phyloP scores from a whole-genome alignment of 2,797 vertebrate species.

The Scyliorhinus canicula region DNA sequence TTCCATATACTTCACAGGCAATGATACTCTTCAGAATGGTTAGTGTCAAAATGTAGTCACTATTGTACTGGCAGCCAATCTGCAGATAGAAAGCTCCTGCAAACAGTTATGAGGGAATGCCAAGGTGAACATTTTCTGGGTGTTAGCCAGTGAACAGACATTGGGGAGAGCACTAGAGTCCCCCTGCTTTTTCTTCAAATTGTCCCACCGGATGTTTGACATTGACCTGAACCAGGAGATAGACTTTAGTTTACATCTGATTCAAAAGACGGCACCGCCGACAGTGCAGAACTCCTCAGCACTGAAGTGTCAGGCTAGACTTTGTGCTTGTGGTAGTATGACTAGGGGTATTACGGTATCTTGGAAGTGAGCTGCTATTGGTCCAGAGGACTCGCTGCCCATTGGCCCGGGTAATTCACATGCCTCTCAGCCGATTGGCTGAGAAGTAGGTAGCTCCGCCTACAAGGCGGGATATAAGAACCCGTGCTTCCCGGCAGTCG shows the following conservation, averaged over 20 bases:
- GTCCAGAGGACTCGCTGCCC: no score
- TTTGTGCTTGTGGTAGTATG: no score
- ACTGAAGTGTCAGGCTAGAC: neutral
- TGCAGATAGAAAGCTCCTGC: neutral
- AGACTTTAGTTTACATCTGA: neutral
- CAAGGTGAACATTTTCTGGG: neutral
- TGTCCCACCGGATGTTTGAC: neutral
- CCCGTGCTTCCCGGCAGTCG: no score
- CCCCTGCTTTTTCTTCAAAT: neutral
- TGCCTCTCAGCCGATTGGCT: no score
- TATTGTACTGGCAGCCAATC: neutral
- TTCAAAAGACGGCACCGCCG: neutral
- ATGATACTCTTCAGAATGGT: neutral
- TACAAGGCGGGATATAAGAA: no score
- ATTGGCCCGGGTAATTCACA: no score
- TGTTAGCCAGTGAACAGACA: neutral
- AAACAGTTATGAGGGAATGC: neutral
- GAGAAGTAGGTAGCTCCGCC: no score
- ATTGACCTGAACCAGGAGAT: neutral
- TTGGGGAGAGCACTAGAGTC: neutral
- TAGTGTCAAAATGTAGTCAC: neutral
- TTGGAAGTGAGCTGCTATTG: no score
- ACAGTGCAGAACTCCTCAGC: neutral
- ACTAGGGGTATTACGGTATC: no score
- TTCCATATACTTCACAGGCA: neutral